Conservation (phyloP, 2,797 vertebrate genomes). For the Sphenodon punctatus region DNA sequence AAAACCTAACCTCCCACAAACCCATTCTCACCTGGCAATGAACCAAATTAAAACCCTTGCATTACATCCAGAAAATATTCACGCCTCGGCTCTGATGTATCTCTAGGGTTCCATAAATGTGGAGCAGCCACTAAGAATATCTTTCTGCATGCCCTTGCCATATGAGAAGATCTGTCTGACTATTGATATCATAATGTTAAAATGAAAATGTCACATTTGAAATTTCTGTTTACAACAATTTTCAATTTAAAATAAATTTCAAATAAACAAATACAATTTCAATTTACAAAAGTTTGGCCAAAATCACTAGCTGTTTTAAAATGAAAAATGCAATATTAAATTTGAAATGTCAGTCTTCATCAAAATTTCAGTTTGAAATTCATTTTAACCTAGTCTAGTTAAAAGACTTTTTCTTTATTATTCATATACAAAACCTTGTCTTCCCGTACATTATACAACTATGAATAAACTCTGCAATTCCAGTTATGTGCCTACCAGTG, state of each 20-base stretch:
- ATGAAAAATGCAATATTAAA: background rate
- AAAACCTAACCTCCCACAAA: no score
- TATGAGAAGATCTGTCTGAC: no score
- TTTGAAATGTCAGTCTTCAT: background rate
- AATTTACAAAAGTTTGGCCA: no score
- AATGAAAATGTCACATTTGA: background rate
- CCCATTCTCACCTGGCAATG: no score
- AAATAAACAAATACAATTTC: background rate
- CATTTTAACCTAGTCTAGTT: background rate
- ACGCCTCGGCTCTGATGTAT: no score
- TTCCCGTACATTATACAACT: constrained; percentile 2
- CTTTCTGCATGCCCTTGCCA: no score
- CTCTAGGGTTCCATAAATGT: no score
- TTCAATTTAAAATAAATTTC: background rate
- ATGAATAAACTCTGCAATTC: background rate
- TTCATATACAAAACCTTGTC: background rate
- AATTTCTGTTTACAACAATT: background rate
- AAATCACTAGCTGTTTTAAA: background rate
- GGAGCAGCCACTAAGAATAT: no score
- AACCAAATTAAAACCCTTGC: no score
- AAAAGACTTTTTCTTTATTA: background rate
- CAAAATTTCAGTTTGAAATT: background rate
- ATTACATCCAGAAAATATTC: no score
- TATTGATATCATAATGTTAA: no score
- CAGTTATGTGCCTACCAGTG: background rate